Evolutionary conservation across 2,113 vertebrate genomes (phyloP).

Genomic region (Fregata magnificens): DNA sequence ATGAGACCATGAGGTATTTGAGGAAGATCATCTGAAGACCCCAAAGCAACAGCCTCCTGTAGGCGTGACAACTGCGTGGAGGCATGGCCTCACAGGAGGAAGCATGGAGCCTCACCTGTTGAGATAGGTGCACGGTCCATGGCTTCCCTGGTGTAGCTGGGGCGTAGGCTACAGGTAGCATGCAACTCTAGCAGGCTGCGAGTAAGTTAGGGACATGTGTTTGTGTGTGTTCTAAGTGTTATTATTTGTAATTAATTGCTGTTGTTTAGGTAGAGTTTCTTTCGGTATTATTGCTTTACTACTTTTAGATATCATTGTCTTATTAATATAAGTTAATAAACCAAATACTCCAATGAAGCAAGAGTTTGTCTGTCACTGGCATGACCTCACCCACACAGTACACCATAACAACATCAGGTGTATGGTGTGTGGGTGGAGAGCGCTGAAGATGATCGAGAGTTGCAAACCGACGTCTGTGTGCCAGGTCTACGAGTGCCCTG

Average conservation of each 20-base stretch:
- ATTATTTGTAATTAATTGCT: neutral
- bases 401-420: neutral
- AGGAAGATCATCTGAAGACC: neutral
- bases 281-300: neutral
- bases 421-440: neutral
- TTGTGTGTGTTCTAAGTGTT: neutral
- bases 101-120: neutral
- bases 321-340: neutral
- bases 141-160: neutral
- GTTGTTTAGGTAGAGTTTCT: neutral
- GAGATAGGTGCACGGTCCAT: neutral
- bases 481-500: neutral
- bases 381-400: neutral
- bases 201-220: neutral
- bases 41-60: neutral
- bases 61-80: neutral
- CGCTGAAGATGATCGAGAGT: accelerated
- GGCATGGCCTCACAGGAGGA: neutral
- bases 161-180: accelerated
- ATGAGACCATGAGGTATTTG: neutral
- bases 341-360: neutral
- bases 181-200: neutral
- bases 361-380: neutral
- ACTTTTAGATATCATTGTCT: neutral
- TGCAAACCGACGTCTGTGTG: neutral